A percentile compares a stretch with the other conserved stretches of the same genome.
Evolutionary conservation across 2,113 vertebrate species (phyloP).

Genomic region (Fregata magnificens): DNA sequence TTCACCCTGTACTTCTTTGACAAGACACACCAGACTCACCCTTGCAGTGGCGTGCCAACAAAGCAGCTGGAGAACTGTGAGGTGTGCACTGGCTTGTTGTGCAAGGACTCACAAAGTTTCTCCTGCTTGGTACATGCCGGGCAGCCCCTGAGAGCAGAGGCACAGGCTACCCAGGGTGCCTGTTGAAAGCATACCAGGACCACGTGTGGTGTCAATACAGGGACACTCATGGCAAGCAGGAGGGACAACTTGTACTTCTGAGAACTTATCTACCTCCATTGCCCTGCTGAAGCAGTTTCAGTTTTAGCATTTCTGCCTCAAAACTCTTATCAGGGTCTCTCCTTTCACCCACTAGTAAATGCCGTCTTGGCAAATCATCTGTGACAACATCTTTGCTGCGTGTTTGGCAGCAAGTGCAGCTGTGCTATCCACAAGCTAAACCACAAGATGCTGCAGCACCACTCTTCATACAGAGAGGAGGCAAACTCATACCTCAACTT

Average conservation of each 20-base stretch:
- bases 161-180: not conserved
- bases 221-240: not conserved
- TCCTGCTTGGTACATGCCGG: not conserved
- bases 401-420: not conserved
- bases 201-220: rapidly evolving
- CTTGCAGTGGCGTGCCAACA: not conserved
- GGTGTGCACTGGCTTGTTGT: not conserved
- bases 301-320: not conserved
- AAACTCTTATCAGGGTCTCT: not conserved
- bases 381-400: not conserved
- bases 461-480: not conserved
- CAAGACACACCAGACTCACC: not conserved
- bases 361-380: not conserved
- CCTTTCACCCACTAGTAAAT: not conserved
- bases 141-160: not conserved
- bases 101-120: not conserved
- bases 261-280: not conserved
- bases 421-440: not conserved
- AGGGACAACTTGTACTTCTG: not conserved
- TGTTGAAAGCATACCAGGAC: not conserved
- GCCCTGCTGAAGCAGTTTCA: not conserved
- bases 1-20: not conserved
- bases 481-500: not conserved
- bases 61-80: not conserved
- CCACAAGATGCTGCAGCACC: not conserved